Evolutionary conservation across 2,888 invertebrate genomes (phyloP), one percentile per base, ranked within the genome.

Genomic region (Eupithecia vulgata): DNA sequence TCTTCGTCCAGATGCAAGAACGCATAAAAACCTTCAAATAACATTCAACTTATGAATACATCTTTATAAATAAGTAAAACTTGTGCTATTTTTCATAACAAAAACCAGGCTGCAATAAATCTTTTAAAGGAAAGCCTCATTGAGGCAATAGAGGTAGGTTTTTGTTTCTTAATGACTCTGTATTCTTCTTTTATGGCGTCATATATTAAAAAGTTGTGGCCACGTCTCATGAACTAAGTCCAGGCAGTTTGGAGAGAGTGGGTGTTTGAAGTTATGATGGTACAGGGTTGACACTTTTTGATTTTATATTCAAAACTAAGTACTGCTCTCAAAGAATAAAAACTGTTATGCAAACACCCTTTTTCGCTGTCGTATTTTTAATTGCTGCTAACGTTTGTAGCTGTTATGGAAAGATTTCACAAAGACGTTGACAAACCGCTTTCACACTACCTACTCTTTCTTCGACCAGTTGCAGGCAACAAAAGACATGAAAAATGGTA

Each of bases 141-240:
- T 76, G 73, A 69, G 52, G 59, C 65, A 59, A 76, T 65, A 77
- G 73, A 79, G 73, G 65, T 52, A 52, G n/a, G 37, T 71, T 75
- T 75, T 78, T 79, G 79, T 80, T 72, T 73, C 70, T 62, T 71
- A 76, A 77, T 76, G 73, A 74, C 72, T 48, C 45, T 69, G 73
- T 70, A 70, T 75, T 76, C 70, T 70, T n/a, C 69, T 61, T 40
- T 40, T 67, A 67, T 71, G 71, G 37, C 45, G 42, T 6, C n/a
- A 30, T 21, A 69, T 34, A 66, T 25, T 66, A 68, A 67, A 71
- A 42, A 64, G 37, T 70, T 59, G 48, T 40, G 67, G 59, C 25
- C 8, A 37, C 68, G 65, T 72, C 72, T 72, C 65, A 65, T 75
- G 68, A 68, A 75, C 68, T 67, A 69, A 52, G 48, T 34, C 37